Evolutionary conservation across 2,797 vertebrate genomes (phyloP).

Genomic region (Acanthurus tractus): DNA sequence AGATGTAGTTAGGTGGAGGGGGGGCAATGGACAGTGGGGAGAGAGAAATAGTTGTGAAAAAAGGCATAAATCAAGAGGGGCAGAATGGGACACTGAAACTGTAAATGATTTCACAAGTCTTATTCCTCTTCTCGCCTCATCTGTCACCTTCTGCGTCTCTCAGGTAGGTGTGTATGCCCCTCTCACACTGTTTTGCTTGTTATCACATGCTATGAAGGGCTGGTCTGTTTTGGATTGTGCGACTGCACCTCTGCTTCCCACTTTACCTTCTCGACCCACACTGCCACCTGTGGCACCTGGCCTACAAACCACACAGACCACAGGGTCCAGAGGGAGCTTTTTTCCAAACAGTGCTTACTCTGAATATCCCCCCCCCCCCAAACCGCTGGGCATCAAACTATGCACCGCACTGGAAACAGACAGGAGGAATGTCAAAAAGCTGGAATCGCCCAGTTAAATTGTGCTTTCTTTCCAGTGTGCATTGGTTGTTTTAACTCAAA

Average conservation of each 20-base stretch:
- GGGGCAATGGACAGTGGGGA: neutral
- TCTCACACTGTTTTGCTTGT: conserved; percentile 82
- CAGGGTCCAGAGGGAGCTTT: conserved; percentile 31
- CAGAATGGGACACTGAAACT: neutral
- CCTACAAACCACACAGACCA: conserved; percentile 34
- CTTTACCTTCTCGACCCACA: conserved; percentile 71
- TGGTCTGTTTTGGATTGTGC: conserved; percentile 75
- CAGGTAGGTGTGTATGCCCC: conserved; percentile 79
- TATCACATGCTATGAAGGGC: conserved; percentile 80
- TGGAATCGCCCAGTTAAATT: conserved; percentile 1
- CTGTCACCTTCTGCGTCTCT: no score
- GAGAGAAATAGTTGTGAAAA: neutral
- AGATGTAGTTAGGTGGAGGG: conserved; percentile 10
- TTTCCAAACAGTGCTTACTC: conserved; percentile 29
- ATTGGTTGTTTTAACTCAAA: conserved; percentile 7
- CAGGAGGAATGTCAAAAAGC: conserved; percentile 19
- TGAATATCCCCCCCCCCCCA: conserved; percentile 3
- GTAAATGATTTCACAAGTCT: neutral
- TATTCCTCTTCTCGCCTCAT: no score
- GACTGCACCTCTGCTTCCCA: conserved; percentile 61
- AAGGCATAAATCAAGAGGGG: neutral
- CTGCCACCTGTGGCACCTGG: conserved; percentile 79
- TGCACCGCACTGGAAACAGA: neutral
- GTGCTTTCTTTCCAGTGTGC: neutral
- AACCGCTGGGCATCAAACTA: conserved; percentile 8